Evolutionary conservation across 1,140 invertebrate genomes (phyloP), one percentile per base, ranked within the genome.

Genomic region (Phthorimaea operculella): DNA sequence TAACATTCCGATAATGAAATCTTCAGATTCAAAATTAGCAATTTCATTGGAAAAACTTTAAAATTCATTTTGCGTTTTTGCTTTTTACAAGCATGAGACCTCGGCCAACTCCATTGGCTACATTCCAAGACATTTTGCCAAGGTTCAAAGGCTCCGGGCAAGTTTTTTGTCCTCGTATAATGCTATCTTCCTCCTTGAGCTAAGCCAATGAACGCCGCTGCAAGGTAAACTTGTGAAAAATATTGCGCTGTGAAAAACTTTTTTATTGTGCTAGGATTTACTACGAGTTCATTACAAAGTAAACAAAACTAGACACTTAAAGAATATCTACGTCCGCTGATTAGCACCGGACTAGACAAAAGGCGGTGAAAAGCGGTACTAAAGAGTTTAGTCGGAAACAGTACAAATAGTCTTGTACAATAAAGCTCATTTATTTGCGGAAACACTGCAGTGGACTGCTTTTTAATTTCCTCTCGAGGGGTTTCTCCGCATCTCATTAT

Each of bases 161-260:
- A 74, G 64, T 77, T 76, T 77, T 70, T 81, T 69, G 63, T 72
- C 61, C 62, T 64, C 72, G 65, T 75, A 79, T 74, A 80, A 76
- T 71, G 72, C 71, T 74, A 79, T 83, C 73, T 73, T 76, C 77
- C 75, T 74, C 63, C 64, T 74, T 70, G 68, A 80, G 79, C 77
- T 79, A 83, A 80, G 72, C 73, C 73, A 76, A 82, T 80, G 78
- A 83, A 78, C 74, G 71, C 76, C 74, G 78, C 75, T 82, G 66
- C 73, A 74, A 74, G 69, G 71, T 64, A 73, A 76, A 28, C 21
- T 28, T 28, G 21, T 28, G 21, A 28, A 28, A 28, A 28, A 28
- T 4, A 28, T 28, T 28, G 21, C 6, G 6, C 6, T 28, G 21
- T 6, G 21, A 4, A 4, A 6, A 28, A 28, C 2, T 28, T 28